Percentiles rank a stretch among this genome's conserved stretches.
Evolutionary conservation across 1,140 invertebrate genomes (phyloP).

Genomic region (Drosophila pandora): DNA sequence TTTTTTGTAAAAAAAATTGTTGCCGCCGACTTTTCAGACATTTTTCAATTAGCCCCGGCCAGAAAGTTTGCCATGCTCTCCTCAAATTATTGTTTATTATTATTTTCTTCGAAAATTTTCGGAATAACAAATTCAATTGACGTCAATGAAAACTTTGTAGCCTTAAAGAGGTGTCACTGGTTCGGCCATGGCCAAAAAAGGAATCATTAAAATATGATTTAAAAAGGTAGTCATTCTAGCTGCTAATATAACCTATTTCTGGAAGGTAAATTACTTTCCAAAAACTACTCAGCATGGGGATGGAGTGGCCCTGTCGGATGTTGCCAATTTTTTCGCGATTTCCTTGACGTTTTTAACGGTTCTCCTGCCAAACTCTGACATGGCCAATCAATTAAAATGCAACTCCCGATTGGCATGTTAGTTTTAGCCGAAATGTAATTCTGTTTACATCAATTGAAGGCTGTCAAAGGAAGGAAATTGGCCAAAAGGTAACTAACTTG

Average conservation of each 20-base stretch:
- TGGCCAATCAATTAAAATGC: constrained; percentile 62
- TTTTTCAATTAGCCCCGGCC: constrained; percentile 58
- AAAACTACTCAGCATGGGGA: background rate
- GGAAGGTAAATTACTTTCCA: background rate
- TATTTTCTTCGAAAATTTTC: constrained; percentile 17
- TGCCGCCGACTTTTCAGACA: constrained; percentile 57
- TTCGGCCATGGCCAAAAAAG: background rate
- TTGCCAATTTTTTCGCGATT: constrained; percentile 40
- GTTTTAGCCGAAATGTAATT: constrained; percentile 22
- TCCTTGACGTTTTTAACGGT: constrained; percentile 49
- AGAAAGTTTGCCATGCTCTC: constrained; percentile 40
- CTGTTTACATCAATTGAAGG: constrained; percentile 36
- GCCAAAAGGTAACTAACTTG: background rate
- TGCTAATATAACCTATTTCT: background rate
- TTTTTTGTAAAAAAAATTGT: constrained; percentile 38
- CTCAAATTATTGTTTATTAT: constrained; percentile 26
- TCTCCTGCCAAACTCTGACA: constrained; percentile 16
- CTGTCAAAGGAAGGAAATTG: constrained; percentile 28
- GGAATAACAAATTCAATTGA: constrained; percentile 6
- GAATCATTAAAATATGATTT: background rate
- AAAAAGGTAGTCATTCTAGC: no score
- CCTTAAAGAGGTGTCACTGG: constrained; percentile 22
- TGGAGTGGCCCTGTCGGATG: constrained; percentile 8
- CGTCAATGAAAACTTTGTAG: constrained; percentile 60
- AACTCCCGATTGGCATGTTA: constrained; percentile 35